Evolutionary conservation across 2,888 invertebrate species (phyloP).

Genomic region (Dioctria rufipes): DNA sequence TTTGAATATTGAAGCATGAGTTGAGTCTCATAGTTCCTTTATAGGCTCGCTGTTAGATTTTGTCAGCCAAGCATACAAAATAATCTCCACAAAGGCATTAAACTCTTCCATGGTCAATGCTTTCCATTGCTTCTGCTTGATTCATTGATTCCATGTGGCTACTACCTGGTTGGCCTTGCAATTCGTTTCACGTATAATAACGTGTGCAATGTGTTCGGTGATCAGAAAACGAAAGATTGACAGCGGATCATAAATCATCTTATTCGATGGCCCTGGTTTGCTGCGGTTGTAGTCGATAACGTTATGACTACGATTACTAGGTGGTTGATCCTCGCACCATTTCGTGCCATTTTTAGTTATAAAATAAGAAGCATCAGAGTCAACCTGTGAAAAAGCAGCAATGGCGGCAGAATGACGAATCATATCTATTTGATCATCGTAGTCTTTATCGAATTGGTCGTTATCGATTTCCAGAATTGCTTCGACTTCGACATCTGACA

Average conservation of each 20-base stretch:
- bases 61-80: background rate
- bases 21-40: background rate
- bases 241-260: background rate
- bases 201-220: background rate
- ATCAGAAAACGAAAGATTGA: background rate
- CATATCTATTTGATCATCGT: background rate
- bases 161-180: background rate
- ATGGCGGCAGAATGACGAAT: background rate
- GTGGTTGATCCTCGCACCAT: background rate
- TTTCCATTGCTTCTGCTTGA: background rate
- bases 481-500: slow-evolving; percentile 6
- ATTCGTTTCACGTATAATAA: background rate
- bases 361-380: background rate
- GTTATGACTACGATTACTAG: background rate
- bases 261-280: background rate
- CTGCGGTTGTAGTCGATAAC: background rate
- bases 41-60: background rate
- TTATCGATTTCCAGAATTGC: background rate
- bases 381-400: background rate
- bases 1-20: background rate
- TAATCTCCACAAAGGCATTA: background rate
- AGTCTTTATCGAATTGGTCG: background rate
- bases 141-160: background rate
- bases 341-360: background rate
- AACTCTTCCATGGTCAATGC: background rate